phyloP scores from a whole-genome alignment of 2,113 vertebrate genomes.

The Pseudonaja textilis region DNA sequence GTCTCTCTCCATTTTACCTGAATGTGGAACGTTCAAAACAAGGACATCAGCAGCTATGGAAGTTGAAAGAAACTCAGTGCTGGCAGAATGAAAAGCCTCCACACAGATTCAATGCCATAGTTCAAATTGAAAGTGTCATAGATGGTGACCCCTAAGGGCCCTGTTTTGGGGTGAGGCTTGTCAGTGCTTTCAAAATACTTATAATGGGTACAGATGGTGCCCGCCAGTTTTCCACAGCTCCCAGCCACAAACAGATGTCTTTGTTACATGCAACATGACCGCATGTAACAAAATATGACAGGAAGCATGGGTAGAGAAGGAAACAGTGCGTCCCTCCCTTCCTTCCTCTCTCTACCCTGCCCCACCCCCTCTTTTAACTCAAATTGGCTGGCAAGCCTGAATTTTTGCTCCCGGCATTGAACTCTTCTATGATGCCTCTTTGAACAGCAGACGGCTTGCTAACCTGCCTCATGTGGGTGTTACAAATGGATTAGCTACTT shows the following conservation, averaged over 20 bases:
- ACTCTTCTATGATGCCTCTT: constrained; percentile 4
- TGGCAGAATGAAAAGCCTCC: constrained; percentile 15
- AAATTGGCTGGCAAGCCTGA: constrained; percentile 55
- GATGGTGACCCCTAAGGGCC: constrained; percentile 44
- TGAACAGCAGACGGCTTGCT: neutral
- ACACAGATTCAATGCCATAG: rapidly evolving
- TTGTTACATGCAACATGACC: constrained; percentile 69
- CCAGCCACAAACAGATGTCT: constrained; percentile 74
- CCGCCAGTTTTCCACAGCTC: constrained; percentile 69
- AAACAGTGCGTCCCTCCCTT: constrained; percentile 41
- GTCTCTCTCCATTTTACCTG: neutral
- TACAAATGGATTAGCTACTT: constrained; percentile 10
- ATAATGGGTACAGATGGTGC: constrained; percentile 70
- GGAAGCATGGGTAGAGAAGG: constrained; percentile 67
- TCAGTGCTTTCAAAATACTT: constrained; percentile 65
- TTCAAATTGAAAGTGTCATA: constrained; percentile 36
- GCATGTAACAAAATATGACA: constrained; percentile 66
- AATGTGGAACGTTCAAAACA: constrained; percentile 16
- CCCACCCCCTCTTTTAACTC: constrained; percentile 38
- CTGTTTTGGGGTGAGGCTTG: constrained; percentile 29
- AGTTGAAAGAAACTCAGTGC: neutral
- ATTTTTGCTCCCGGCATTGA: constrained; percentile 39
- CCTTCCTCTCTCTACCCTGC: neutral
- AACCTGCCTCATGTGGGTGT: rapidly evolving
- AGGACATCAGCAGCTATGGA: neutral